Evolutionary conservation across 2,113 vertebrate genomes (phyloP), one percentile per base, ranked within the genome.

Genomic region (Zootoca vivipara): DNA sequence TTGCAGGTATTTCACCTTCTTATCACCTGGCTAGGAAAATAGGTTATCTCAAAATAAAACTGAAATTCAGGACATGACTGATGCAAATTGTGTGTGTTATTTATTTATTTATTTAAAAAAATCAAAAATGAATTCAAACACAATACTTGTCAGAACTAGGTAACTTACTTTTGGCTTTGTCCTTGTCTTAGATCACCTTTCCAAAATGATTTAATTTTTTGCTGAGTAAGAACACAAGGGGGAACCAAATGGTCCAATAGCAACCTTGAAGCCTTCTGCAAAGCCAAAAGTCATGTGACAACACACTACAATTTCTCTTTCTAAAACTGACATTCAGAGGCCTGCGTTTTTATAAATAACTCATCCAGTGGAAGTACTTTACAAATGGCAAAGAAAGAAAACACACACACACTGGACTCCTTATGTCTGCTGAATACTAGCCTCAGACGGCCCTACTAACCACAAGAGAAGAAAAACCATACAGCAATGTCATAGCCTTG

Each of bases 11-110:
- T 90, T 83, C n/a, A 79, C 8, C 20, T 4, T 65, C 26, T 46
- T 67, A 67, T 88, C 72, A 83, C 58, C 73, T 88, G 87, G 58
- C n/a, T 67, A 20, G 35, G 40, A 77, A 83, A 77, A 26, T 88
- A 88, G 80, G 87, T 77, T 82, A 88, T 70, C 67, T 90, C 40
- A 85, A 85, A 7, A 42, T 82, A 58, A 5, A 85, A 84, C 74
- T 6, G 0, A 90, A 26, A 4, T 3, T 0, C 0, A 69, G 30
- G 15, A 77, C 24, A 46, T 46, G 46, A 12, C 46, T 46, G 46
- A 46, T 2, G 46, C 46, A 46, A 46, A 46, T 46, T 46, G 46
- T 46, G 46, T 46, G 46, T 46, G 46, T 46, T 1, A 46, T 46
- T 46, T 46, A 46, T 46, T 46, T 46, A 46, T 46, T 46, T 46